A percentile compares a stretch with the other conserved stretches of the same genome.
phyloP scores from a whole-genome alignment of 2,888 invertebrate genomes.

The Didymodactylos carnosus region DNA sequence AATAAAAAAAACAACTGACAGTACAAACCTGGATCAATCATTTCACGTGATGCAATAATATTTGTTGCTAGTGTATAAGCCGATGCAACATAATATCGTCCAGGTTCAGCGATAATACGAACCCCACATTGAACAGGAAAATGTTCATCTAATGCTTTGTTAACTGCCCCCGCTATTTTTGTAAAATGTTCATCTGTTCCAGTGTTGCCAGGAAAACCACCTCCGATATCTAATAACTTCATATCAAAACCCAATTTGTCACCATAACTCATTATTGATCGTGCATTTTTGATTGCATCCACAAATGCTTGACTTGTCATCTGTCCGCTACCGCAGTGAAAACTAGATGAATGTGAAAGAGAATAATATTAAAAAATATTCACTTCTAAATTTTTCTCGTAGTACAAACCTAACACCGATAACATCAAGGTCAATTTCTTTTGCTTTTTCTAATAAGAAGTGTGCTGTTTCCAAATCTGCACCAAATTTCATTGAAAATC shows the following conservation, averaged over 20 bases:
- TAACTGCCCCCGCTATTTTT: slow-evolving; percentile 58
- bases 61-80: slow-evolving; percentile 74
- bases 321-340: slow-evolving; percentile 86
- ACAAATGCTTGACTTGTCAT: slow-evolving; percentile 58
- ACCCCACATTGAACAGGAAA: slow-evolving; percentile 53
- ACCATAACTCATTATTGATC: slow-evolving; percentile 54
- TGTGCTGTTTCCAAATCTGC: slow-evolving; percentile 40
- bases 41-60: slow-evolving; percentile 58
- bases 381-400: not conserved
- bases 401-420: slow-evolving; percentile 37
- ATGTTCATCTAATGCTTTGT: slow-evolving; percentile 53
- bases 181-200: slow-evolving; percentile 30
- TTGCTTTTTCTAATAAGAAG: slow-evolving; percentile 47
- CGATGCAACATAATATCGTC: slow-evolving; percentile 79
- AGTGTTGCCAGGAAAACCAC: slow-evolving; percentile 59
- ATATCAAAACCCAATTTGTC: slow-evolving; percentile 52
- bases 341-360: slow-evolving; percentile 42
- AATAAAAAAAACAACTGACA: too few species aligned
- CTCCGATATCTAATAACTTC: slow-evolving; percentile 61
- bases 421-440: slow-evolving; percentile 53
- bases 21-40: slow-evolving; percentile 22
- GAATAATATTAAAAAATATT: not conserved
- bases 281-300: slow-evolving; percentile 53
- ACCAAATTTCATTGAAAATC: slow-evolving; percentile 75
- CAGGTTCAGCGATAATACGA: slow-evolving; percentile 80